Conservation (phyloP, 2,888 invertebrate genomes). For the Meganola albula region DNA sequence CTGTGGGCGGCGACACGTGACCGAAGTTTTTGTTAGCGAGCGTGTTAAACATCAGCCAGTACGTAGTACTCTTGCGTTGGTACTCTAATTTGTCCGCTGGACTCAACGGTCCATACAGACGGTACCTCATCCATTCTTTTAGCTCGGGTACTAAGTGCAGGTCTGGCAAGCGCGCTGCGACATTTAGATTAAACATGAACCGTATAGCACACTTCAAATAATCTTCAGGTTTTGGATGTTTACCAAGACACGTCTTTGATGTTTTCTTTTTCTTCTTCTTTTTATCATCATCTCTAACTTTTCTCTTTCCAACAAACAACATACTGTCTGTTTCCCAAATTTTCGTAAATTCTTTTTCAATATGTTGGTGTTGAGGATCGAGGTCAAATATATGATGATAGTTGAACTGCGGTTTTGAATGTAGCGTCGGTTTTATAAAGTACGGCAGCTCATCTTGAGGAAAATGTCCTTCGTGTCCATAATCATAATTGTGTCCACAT, state of each 20-base stretch:
- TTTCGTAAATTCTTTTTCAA: slow-evolving; percentile 54
- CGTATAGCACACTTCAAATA: slow-evolving; percentile 58
- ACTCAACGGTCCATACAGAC: slow-evolving; percentile 49
- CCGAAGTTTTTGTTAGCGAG: slow-evolving; percentile 38
- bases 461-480: slow-evolving; percentile 50
- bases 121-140: slow-evolving; percentile 62
- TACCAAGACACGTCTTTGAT: slow-evolving; percentile 46
- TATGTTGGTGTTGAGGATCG: slow-evolving; percentile 42
- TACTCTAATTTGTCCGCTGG: slow-evolving; percentile 31
- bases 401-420: slow-evolving; percentile 42
- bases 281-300: slow-evolving; percentile 39
- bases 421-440: slow-evolving; percentile 50
- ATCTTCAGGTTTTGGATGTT: slow-evolving; percentile 46
- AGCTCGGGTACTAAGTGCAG: slow-evolving; percentile 57
- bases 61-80: slow-evolving; percentile 37
- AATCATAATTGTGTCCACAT: slow-evolving; percentile 59
- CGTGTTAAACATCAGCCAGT: slow-evolving; percentile 45
- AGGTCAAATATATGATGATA: slow-evolving; percentile 57
- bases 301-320: slow-evolving; percentile 39
- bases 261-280: slow-evolving; percentile 39
- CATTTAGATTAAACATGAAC: slow-evolving; percentile 43
- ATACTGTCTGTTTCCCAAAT: slow-evolving; percentile 61
- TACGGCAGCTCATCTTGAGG: slow-evolving; percentile 49
- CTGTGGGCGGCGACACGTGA: slow-evolving; percentile 40
- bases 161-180: slow-evolving; percentile 61